A percentile compares a stretch with the other conserved stretches of the same genome.
Evolutionary conservation across 2,888 invertebrate species (phyloP).

Genomic region (Eristalinus aeneus): DNA sequence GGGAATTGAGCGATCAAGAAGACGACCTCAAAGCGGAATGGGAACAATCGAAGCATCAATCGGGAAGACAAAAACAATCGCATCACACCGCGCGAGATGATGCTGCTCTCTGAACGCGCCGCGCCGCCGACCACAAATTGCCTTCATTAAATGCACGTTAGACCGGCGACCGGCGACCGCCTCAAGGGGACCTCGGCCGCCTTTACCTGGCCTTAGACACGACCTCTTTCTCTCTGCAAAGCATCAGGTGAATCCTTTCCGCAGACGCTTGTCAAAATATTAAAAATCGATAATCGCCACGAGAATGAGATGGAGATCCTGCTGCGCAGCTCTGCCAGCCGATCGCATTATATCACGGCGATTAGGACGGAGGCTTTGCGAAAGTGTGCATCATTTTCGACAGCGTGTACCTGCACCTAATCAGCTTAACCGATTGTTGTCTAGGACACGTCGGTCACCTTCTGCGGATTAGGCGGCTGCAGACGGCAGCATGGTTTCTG

Average conservation of each 20-base stretch:
- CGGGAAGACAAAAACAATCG: conserved; percentile 24
- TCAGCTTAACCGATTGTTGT: conserved; percentile 35
- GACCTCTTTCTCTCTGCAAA: not conserved
- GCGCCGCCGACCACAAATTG: conserved; percentile 53
- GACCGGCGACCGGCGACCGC: conserved; percentile 19
- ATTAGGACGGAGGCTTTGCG: conserved; percentile 52
- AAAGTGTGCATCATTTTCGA: conserved; percentile 40
- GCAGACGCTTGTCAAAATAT: conserved; percentile 65
- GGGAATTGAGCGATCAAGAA: conserved; percentile 52
- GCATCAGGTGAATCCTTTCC: not conserved
- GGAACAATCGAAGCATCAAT: conserved; percentile 28
- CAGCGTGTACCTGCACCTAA: conserved; percentile 23
- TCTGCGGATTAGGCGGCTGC: conserved; percentile 44
- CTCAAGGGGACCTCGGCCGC: conserved; percentile 17
- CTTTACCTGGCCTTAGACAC: conserved; percentile 21
- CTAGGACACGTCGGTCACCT: conserved; percentile 44
- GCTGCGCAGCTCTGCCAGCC: not conserved
- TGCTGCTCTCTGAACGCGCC: conserved; percentile 26
- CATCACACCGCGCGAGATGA: conserved; percentile 20
- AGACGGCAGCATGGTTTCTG: conserved; percentile 31
- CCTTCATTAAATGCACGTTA: conserved; percentile 66
- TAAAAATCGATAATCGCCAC: conserved; percentile 62
- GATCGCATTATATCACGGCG: conserved; percentile 64
- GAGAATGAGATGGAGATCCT: conserved; percentile 20
- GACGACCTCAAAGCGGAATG: conserved; percentile 7